Evolutionary conservation across 2,888 invertebrate species (phyloP).

Genomic region (Oscheius sp.): DNA sequence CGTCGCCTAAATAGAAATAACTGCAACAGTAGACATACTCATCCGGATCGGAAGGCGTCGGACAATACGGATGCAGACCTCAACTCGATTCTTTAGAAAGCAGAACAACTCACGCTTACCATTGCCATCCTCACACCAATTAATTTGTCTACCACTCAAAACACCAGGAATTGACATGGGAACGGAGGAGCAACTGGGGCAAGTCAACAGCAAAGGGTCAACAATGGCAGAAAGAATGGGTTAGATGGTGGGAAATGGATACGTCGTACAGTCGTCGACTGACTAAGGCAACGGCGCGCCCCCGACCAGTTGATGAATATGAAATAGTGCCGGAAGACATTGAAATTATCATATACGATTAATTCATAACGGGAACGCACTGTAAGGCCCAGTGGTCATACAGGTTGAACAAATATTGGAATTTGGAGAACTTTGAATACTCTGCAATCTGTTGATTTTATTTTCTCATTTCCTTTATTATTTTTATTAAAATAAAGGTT

Average conservation of each 20-base stretch:
- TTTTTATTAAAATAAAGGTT: too few relatives aligned
- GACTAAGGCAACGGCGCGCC: constrained; percentile 16
- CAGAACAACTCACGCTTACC: constrained; percentile 6
- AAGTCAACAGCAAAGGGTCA: not conserved
- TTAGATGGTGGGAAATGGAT: not conserved
- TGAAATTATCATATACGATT: too few relatives aligned
- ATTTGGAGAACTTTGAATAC: too few relatives aligned
- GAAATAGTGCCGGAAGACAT: not conserved
- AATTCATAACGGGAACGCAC: too few relatives aligned
- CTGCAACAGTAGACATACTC: constrained; percentile 33
- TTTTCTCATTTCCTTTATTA: too few relatives aligned
- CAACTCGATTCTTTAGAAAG: not conserved
- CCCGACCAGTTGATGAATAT: constrained; percentile 1
- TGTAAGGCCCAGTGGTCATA: too few relatives aligned
- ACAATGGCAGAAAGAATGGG: not conserved
- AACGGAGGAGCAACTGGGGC: not conserved
- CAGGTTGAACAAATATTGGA: too few relatives aligned
- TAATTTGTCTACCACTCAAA: constrained; percentile 35
- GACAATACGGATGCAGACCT: constrained; percentile 29
- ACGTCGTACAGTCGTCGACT: not conserved
- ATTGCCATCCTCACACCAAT: constrained; percentile 26
- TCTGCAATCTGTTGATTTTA: too few relatives aligned
- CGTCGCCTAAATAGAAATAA: constrained; percentile 30
- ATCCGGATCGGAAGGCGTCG: constrained; percentile 28
- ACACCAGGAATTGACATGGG: constrained; percentile 26